phyloP scores from a whole-genome alignment of 2,797 vertebrate species.

The Artibeus jamaicensis region DNA sequence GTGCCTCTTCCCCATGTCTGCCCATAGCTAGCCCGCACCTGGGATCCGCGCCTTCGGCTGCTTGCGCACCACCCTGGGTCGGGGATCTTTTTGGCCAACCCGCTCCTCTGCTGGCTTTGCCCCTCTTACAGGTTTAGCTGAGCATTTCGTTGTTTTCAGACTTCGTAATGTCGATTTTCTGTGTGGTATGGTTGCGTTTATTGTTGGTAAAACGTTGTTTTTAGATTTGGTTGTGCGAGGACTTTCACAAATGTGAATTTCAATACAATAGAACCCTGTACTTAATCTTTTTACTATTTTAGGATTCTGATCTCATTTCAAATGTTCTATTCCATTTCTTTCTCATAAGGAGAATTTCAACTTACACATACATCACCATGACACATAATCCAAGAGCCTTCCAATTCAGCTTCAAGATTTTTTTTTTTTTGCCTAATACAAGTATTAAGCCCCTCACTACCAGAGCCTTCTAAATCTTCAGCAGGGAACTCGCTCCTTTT shows the following conservation, averaged over 20 bases:
- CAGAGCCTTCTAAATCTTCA: neutral
- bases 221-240: too few relatives aligned
- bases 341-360: conserved; percentile 29
- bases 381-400: neutral
- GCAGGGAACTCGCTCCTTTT: neutral
- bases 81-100: too few relatives aligned
- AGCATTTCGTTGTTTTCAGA: too few relatives aligned
- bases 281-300: conserved; percentile 51
- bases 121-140: too few relatives aligned
- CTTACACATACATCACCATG: neutral
- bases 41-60: too few relatives aligned
- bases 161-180: too few relatives aligned
- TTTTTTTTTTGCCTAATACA: neutral
- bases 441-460: neutral
- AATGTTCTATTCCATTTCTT: conserved; percentile 7
- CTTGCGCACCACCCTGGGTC: too few relatives aligned
- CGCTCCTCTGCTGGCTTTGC: too few relatives aligned
- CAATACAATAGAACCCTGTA: conserved; percentile 15
- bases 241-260: conserved; percentile 34
- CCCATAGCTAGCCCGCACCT: too few relatives aligned
- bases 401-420: conserved; percentile 18
- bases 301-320: conserved; percentile 37
- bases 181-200: too few relatives aligned
- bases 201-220: too few relatives aligned
- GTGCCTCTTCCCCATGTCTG: too few relatives aligned